These are phyloP conservation scores for Druceiella hillmani DNA, from an alignment of 2,888 invertebrate species.

Conservation along the genomic window DNA sequence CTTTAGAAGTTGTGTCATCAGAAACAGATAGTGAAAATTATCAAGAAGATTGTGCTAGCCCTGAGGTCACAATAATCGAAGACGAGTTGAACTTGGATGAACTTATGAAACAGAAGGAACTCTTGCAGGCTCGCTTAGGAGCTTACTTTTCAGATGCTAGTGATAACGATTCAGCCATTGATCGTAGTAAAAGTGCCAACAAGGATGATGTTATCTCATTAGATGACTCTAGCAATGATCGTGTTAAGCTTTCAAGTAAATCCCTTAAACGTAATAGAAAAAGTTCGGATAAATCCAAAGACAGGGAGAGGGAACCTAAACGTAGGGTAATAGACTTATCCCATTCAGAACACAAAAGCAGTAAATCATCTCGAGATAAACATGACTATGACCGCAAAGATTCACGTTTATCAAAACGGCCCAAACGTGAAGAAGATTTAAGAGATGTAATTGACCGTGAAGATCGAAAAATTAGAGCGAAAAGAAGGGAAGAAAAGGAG, in stretches of 20 bases:
- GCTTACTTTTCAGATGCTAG: conserved; percentile 68
- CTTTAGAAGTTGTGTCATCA: conserved; percentile 62
- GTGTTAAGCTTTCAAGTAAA: conserved; percentile 19
- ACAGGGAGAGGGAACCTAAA: not conserved
- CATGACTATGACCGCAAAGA: no score
- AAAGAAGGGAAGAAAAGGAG: conserved; percentile 38
- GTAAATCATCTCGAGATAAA: conserved; percentile 7
- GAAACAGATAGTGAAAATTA: conserved; percentile 59
- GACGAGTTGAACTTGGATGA: conserved; percentile 86
- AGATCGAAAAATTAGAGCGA: conserved; percentile 34
- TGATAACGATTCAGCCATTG: conserved; percentile 43
- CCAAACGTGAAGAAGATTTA: conserved; percentile 37
- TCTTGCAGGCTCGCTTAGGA: conserved; percentile 70
- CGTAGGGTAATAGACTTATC: no score
- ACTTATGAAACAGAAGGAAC: conserved; percentile 82
- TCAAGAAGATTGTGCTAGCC: conserved; percentile 61
- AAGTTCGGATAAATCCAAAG: conserved; percentile 14
- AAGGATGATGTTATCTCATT: conserved; percentile 50
- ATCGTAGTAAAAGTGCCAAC: conserved; percentile 22
- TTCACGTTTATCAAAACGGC: no score
- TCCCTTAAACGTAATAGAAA: conserved; percentile 18
- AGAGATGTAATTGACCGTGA: conserved; percentile 38
- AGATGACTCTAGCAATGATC: conserved; percentile 57
- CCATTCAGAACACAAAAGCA: not conserved
- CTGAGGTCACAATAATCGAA: conserved; percentile 70